A percentile compares a stretch with the other conserved stretches of the same genome.
Conservation (phyloP, 2,797 vertebrate species). For the Alcedo quadribrachys region DNA sequence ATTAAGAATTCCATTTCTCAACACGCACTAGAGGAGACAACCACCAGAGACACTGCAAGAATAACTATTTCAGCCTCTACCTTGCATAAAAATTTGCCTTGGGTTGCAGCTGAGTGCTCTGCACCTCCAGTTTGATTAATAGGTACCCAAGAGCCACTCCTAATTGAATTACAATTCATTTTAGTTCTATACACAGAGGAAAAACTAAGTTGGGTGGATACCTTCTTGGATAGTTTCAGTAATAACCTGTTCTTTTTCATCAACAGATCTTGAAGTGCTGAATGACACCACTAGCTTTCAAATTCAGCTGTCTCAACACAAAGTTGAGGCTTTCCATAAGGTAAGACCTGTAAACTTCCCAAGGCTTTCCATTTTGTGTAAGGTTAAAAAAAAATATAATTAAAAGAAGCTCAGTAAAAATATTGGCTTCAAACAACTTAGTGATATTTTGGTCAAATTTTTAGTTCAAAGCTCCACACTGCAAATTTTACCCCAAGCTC, state of each 20-base stretch:
- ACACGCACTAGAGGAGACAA: not conserved
- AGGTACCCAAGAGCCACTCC: not conserved
- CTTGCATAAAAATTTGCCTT: not conserved
- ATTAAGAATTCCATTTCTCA: not conserved
- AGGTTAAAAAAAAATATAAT: not conserved
- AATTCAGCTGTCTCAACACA: not conserved
- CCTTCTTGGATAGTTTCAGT: not conserved
- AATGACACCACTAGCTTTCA: not conserved
- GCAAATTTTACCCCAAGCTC: not conserved
- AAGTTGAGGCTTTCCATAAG: not conserved
- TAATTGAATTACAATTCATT: not conserved
- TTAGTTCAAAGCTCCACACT: not conserved
- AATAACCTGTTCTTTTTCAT: not conserved
- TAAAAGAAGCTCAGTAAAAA: not conserved
- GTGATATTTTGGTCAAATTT: not conserved
- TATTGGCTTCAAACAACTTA: not conserved
- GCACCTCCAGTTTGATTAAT: not conserved
- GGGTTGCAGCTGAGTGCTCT: not conserved
- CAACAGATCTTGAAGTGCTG: not conserved
- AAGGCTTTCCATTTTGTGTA: not conserved
- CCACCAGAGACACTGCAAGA: not conserved
- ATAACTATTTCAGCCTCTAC: not conserved
- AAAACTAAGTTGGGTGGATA: not conserved
- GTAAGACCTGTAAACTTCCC: not conserved
- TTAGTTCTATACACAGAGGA: not conserved